These are phyloP conservation scores for Idaea aversata DNA, from an alignment of 2,888 invertebrate genomes.

Conservation along the genomic window DNA sequence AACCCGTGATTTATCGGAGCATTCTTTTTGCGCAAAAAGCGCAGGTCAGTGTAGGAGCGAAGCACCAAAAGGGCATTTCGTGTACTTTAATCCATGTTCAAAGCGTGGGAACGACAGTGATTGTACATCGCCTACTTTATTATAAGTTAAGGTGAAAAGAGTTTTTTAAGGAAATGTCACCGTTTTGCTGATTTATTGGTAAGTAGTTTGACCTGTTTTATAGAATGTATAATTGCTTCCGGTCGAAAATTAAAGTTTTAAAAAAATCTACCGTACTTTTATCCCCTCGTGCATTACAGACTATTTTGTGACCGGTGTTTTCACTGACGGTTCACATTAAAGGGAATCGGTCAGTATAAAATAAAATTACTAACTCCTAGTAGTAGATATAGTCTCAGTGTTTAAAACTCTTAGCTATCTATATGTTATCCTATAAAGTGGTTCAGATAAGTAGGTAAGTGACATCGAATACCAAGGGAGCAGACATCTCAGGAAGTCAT, in stretches of 20 bases:
- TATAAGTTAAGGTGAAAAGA: neutral
- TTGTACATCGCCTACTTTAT: slow-evolving; percentile 1
- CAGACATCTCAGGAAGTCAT: slow-evolving; percentile 24
- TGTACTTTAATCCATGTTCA: slow-evolving; percentile 60
- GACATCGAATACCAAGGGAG: slow-evolving; percentile 26
- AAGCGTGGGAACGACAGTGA: slow-evolving; percentile 67
- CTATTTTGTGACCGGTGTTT: no score
- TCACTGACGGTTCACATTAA: no score
- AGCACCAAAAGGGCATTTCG: slow-evolving; percentile 77
- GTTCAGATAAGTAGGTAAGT: slow-evolving; percentile 22
- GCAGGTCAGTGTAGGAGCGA: slow-evolving; percentile 72
- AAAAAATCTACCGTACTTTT: neutral
- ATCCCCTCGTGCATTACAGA: no score
- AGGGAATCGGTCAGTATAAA: no score
- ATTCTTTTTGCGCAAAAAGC: slow-evolving; percentile 76
- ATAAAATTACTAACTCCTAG: no score
- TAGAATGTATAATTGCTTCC: neutral
- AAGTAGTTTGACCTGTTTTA: neutral
- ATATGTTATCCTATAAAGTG: neutral
- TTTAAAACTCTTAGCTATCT: neutral
- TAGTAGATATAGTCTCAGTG: no score
- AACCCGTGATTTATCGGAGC: slow-evolving; percentile 72
- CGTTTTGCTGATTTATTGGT: neutral
- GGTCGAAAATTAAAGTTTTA: neutral
- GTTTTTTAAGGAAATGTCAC: neutral